Percentiles rank a stretch among this genome's conserved stretches.
phyloP scores from a whole-genome alignment of 2,888 invertebrate genomes.

The Drosophila subsilvestris region DNA sequence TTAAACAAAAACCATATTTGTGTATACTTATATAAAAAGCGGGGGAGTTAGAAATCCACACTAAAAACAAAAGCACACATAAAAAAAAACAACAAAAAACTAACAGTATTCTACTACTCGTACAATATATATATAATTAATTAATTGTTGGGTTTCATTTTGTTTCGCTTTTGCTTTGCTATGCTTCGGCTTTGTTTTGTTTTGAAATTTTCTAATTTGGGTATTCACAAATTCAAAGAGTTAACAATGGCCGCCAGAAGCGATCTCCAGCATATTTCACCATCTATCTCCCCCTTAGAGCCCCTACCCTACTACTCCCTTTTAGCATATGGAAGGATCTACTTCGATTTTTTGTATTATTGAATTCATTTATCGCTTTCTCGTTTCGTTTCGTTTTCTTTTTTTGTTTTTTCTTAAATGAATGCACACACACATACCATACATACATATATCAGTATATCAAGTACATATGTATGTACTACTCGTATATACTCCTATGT shows the following conservation, averaged over 20 bases:
- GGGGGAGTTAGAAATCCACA: conserved; percentile 40
- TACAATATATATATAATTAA: conserved; percentile 17
- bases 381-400: conserved; percentile 9
- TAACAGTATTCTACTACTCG: conserved; percentile 38
- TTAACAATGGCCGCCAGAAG: conserved; percentile 42
- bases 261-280: conserved; percentile 3
- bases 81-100: conserved; percentile 40
- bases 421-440: conserved; percentile 25
- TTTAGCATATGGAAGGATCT: conserved; percentile 53
- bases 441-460: conserved; percentile 3
- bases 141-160: conserved; percentile 31
- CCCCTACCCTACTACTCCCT: not conserved
- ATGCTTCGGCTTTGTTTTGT: conserved; percentile 9
- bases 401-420: conserved; percentile 18
- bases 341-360: conserved; percentile 38
- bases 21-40: conserved; percentile 55
- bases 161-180: conserved; percentile 20
- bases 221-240: conserved; percentile 47
- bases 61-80: conserved; percentile 28
- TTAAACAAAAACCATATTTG: conserved; percentile 57
- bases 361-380: conserved; percentile 15
- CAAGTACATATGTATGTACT: conserved; percentile 12
- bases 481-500: not conserved
- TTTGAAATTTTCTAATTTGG: conserved; percentile 41
- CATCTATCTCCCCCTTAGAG: conserved; percentile 10